A percentile compares a stretch with the other conserved stretches of the same genome.
These are phyloP conservation scores for Gymnodraco acuticeps DNA, from an alignment of 2,797 vertebrate species.

Conservation along the genomic window DNA sequence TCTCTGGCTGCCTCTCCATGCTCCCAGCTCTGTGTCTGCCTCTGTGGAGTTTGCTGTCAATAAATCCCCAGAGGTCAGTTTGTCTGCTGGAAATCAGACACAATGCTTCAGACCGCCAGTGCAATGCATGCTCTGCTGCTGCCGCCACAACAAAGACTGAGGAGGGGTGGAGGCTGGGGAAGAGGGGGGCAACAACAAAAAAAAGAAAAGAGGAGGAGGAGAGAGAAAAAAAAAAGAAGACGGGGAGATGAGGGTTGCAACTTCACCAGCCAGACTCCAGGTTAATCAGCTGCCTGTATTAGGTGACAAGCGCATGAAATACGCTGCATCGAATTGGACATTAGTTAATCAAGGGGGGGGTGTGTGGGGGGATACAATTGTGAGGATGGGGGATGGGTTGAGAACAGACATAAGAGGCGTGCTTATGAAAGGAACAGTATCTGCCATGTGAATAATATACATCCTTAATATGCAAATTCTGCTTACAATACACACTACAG, in stretches of 20 bases:
- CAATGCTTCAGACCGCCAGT: conserved; percentile 97
- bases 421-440: conserved; percentile 80
- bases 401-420: conserved; percentile 78
- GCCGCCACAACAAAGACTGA: conserved; percentile 93
- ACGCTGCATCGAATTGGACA: conserved; percentile 81
- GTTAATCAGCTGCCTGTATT: conserved; percentile 99
- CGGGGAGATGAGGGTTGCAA: conserved; percentile 85
- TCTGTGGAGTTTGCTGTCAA: conserved; percentile 99
- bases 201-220: not conserved
- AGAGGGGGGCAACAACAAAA: not conserved
- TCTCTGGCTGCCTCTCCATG: conserved; percentile 68
- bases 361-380: conserved; percentile 51
- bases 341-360: conserved; percentile 81
- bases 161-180: conserved; percentile 26
- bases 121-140: conserved; percentile 95
- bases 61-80: conserved; percentile 99
- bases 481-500: conserved; percentile 73
- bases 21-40: conserved; percentile 89
- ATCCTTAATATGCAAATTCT: conserved; percentile 87
- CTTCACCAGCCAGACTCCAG: conserved; percentile 91
- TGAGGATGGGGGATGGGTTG: conserved; percentile 75
- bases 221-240: conserved; percentile 47
- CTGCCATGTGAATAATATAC: conserved; percentile 86
- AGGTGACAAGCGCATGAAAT: conserved; percentile 90
- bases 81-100: conserved; percentile 99